Conservation (phyloP, 2,113 vertebrate species). For the Rattus norvegicus region DNA sequence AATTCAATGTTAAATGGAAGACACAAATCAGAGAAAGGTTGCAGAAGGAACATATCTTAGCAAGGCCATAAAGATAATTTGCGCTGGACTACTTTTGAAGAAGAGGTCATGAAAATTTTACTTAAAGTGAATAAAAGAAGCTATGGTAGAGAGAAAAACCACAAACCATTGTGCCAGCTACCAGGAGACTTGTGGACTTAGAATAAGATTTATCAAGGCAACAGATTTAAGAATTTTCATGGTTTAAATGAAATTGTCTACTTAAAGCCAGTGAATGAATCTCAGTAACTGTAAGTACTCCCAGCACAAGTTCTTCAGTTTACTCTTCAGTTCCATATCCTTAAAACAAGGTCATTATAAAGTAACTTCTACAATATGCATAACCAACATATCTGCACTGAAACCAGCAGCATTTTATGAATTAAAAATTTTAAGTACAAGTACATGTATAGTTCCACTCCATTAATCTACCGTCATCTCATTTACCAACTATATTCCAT, state of each 20-base stretch:
- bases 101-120: neutral
- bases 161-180: neutral
- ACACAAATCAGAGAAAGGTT: neutral
- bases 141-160: neutral
- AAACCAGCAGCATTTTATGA: neutral
- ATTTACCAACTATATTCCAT: neutral
- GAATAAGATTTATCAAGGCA: neutral
- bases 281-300: neutral
- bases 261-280: neutral
- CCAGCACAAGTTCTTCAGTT: neutral
- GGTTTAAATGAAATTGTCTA: neutral
- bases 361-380: neutral
- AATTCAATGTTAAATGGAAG: slow-evolving; percentile 18
- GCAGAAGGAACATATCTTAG: neutral
- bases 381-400: neutral
- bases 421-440: neutral
- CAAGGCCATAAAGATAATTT: neutral
- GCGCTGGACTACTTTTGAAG: neutral
- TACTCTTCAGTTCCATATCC: neutral
- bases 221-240: neutral
- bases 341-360: neutral
- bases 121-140: slow-evolving; percentile 20
- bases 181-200: neutral
- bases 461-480: neutral
- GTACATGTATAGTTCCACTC: neutral